phyloP scores from a whole-genome alignment of 2,797 vertebrate genomes.

The Syncerus caffer region DNA sequence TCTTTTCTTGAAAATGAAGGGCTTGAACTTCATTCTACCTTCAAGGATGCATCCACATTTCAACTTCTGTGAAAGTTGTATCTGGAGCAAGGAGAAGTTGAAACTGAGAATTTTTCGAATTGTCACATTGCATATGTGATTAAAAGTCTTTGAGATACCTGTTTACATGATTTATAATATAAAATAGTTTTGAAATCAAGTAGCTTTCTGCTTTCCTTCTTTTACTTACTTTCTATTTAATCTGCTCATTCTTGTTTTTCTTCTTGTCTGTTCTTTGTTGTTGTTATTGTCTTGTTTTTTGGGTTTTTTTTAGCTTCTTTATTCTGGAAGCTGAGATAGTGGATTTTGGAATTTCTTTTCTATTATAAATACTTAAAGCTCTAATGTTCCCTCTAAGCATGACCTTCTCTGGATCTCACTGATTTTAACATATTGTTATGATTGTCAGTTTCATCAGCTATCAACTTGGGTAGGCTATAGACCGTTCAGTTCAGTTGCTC shows the following conservation, averaged over 20 bases:
- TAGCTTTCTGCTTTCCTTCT: not conserved
- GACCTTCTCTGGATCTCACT: not conserved
- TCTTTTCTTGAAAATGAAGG: not conserved
- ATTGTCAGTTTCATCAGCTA: not conserved
- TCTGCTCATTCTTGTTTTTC: not conserved
- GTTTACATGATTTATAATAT: not conserved
- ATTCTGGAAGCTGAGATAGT: not conserved
- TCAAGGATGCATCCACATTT: not conserved
- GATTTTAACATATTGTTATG: not conserved
- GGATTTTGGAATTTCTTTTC: constrained; percentile 22
- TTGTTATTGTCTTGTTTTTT: not conserved
- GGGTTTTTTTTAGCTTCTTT: not conserved
- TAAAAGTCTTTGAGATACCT: not conserved
- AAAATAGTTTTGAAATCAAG: not conserved
- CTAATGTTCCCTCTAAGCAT: not conserved
- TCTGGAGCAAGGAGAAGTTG: not conserved
- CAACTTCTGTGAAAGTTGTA: not conserved
- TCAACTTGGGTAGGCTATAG: not conserved
- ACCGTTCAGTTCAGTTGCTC: not conserved
- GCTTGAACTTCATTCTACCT: not conserved
- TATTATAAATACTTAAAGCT: constrained; percentile 13
- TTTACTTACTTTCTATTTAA: not conserved
- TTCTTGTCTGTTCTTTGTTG: not conserved
- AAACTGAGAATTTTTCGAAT: not conserved
- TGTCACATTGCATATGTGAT: not conserved